Evolutionary conservation across 2,888 invertebrate species (phyloP).

Genomic region (Conus canariensis): DNA sequence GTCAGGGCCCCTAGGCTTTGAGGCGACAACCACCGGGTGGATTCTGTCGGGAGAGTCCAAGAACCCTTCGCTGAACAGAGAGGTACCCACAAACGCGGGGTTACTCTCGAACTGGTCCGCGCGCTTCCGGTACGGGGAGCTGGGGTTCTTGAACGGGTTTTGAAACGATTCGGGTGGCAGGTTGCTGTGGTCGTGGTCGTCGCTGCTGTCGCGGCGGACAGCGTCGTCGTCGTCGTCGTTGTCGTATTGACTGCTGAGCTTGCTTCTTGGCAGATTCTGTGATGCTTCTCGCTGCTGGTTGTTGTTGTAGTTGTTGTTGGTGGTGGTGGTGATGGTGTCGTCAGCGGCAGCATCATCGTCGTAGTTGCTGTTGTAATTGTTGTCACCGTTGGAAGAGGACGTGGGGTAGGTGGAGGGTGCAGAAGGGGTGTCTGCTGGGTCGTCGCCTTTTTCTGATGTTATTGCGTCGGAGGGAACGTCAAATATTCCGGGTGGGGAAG

Average conservation of each 20-base stretch:
- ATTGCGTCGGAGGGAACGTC: neutral
- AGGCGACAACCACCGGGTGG: neutral
- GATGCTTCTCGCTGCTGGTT: neutral
- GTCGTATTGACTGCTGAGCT: neutral
- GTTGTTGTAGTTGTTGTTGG: neutral
- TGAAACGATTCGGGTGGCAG: conserved; percentile 14
- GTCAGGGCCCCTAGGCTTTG: neutral
- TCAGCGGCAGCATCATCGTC: neutral
- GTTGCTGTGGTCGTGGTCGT: neutral
- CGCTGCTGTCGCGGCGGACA: neutral
- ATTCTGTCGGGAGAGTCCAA: conserved; percentile 1
- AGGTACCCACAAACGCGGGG: conserved; percentile 32
- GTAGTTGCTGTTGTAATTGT: neutral
- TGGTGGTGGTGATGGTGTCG: neutral
- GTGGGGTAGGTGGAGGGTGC: conserved; percentile 33
- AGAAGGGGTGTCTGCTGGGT: neutral
- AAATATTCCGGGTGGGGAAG: neutral
- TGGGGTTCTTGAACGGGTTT: conserved; percentile 29
- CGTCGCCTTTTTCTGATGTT: neutral
- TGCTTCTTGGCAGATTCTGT: neutral
- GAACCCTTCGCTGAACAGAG: conserved; percentile 34
- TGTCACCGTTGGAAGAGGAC: neutral
- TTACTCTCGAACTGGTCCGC: conserved; percentile 30
- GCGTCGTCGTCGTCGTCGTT: neutral
- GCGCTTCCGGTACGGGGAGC: neutral